Base-by-base conservation (phyloP, 2,888 invertebrate genomes). In the Epistrophe eligans region DNA sequence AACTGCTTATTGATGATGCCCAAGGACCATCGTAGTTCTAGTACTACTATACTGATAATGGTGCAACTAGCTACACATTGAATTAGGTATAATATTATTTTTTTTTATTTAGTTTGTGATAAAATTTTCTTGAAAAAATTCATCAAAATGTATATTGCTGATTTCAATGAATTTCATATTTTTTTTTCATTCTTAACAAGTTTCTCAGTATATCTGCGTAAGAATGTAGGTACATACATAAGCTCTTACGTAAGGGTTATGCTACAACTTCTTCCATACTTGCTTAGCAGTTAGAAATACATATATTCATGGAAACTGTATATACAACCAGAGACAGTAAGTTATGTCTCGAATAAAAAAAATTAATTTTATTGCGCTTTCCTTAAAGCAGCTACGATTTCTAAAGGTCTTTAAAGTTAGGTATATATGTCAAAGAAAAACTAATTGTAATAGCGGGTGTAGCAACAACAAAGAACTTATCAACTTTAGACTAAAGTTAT, bases 1-100 rank as follows among this genome's bases (percentile, higher is more conserved):
- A 66, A 71, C 57, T 58, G 17, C n/a, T 48, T 35, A 76, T 45
- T 70, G 43, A 57, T 77, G 24, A 57, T 77, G 38, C 19, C 43
- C 10, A 64, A 32, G 19, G 8, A 66, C n/a, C n/a, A 57, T 57
- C 40, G 15, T 55, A 52, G 9, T 45, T 40, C 13, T 57, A 35
- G 5, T 45, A 15, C 48, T 19, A 7, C 43, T 48, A 19, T 24
- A n/a, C 3, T 50, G 40, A 24, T 38, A n/a, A 4, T 28, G n/a
- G 6, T 40, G 40, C 11, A 11, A 43, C 40, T 35, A 8, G 15
- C 19, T 11, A 43, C 4, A 35, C 9, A 19, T 48, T 48, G 28
- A 45, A 28, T 11, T 60, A 19, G 13, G 17, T 58, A 24, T 24
- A 35, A 52, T 24, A 24, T 17, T 45, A n/a, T 45, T 32, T 8